A percentile compares a stretch with the other conserved stretches of the same genome.
phyloP scores from a whole-genome alignment of 2,888 invertebrate genomes.

The Diplazon laetatorius region DNA sequence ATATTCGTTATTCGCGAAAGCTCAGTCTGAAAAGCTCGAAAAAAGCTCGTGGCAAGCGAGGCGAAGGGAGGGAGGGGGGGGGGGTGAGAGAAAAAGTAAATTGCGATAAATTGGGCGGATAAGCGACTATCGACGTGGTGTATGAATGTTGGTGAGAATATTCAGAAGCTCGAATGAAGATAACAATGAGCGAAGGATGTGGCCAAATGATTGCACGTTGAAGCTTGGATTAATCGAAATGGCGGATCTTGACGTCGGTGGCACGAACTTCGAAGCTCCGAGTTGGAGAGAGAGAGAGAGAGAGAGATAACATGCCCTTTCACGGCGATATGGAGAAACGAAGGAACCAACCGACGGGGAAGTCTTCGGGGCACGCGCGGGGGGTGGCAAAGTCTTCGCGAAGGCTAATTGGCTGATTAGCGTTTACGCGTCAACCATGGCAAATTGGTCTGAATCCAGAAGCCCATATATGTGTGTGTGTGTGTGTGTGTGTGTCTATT shows the following conservation, averaged over 20 bases:
- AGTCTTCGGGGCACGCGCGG: not conserved
- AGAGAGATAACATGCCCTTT: slow-evolving; percentile 38
- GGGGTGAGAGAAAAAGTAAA: not conserved
- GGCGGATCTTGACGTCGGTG: slow-evolving; percentile 42
- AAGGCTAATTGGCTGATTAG: slow-evolving; percentile 71
- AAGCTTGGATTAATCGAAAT: slow-evolving; percentile 46
- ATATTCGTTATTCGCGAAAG: slow-evolving; percentile 24
- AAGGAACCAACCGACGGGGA: slow-evolving; percentile 9
- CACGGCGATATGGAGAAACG: not conserved
- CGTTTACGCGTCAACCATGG: slow-evolving; percentile 63
- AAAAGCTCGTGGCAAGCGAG: no score
- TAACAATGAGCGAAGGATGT: not conserved
- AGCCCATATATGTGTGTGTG: no score
- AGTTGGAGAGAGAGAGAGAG: no score
- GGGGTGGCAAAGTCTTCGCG: slow-evolving; percentile 39
- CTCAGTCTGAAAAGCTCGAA: no score
- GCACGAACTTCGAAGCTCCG: slow-evolving; percentile 4
- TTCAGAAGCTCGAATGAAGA: slow-evolving; percentile 10
- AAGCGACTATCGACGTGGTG: not conserved
- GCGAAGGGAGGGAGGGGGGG: not conserved
- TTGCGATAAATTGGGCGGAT: not conserved
- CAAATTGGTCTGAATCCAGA: slow-evolving; percentile 66
- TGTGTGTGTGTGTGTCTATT: no score
- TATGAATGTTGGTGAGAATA: slow-evolving; percentile 2
- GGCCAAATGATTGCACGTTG: slow-evolving; percentile 5